These are phyloP conservation scores for Datnioides undecimradiatus DNA, from an alignment of 2,113 vertebrate species.

Conservation along the genomic window DNA sequence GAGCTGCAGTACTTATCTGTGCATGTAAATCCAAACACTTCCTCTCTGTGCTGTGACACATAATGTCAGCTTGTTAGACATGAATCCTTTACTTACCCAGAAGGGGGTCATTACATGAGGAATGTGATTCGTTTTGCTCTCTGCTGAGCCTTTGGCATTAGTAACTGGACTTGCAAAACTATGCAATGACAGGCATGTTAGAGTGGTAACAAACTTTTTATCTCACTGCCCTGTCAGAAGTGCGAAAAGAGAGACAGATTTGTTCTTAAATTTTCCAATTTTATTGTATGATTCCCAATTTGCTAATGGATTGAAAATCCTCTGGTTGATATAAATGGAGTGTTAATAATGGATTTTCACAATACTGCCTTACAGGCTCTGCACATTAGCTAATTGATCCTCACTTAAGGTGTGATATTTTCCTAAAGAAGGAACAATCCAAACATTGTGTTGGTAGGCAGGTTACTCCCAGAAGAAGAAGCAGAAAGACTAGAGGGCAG, in stretches of 20 bases:
- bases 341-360: constrained; percentile 2
- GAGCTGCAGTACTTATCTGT: background rate
- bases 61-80: constrained; percentile 39
- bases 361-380: background rate
- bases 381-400: constrained; percentile 9
- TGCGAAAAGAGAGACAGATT: background rate
- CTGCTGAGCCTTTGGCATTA: constrained; percentile 56
- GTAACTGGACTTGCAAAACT: constrained; percentile 24
- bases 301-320: constrained; percentile 28
- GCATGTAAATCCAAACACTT: constrained; percentile 14
- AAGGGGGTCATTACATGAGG: constrained; percentile 46
- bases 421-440: background rate
- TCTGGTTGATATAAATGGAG: background rate
- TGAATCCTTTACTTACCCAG: constrained; percentile 41
- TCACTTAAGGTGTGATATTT: constrained; percentile 16
- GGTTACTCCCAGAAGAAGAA: background rate
- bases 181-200: background rate
- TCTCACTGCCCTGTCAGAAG: background rate
- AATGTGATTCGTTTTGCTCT: constrained; percentile 30
- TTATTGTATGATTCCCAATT: background rate
- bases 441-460: background rate
- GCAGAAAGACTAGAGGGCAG: background rate
- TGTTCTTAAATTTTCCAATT: background rate
- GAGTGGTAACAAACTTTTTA: background rate
- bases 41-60: constrained; percentile 27